Evolutionary conservation across 1,140 invertebrate genomes (phyloP), one percentile per base, ranked within the genome.

Genomic region (Capitella teleta): DNA sequence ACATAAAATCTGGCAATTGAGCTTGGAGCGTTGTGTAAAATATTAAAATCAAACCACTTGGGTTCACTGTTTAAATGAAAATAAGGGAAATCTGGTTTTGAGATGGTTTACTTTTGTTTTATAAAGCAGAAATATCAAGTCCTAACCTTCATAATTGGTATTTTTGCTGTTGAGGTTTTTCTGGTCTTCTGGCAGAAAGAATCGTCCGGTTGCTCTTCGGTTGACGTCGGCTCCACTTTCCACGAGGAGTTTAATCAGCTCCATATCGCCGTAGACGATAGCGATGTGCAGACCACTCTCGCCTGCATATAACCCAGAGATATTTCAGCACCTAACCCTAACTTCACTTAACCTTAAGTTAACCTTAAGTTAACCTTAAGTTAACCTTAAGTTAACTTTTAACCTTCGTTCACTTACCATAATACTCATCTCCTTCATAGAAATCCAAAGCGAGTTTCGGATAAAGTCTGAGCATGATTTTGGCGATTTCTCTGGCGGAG

Each of bases 391-490:
- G 1, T 10, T 41, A 19, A n/a, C 19, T n/a, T 41, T 8, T 41
- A 41, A n/a, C 19, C 10, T 41, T 41, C 19, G 38, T 19, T n/a
- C 38, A 24, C 66, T 70, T 64, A 85, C 87, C 92, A 62, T 91
- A 79, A 76, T 97, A 97, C 75, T 98, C 93, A 67, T 95, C 88
- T 1, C 91, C 93, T 76, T 97, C 90, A 44, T 97, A 93, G 12
- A 95, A 84, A 72, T 98, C 94, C 32, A 92, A 74, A 0, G 89
- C 86, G 36, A 95, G 68, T 61, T 85, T 86, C 0, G 93, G 92
- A 66, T 90, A 98, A 60, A 86, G 83, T 65, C 89, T 86, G 0
- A 97, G 75, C 21, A 98, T 68, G 4, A 88, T 85, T 49, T 89
- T 79, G 0, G 91, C 92, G 40, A 98, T 77, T 53, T 66, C 62